Percentiles rank a stretch among this genome's conserved stretches.
These are phyloP conservation scores for Pangasianodon hypophthalmus DNA, from an alignment of 2,113 vertebrate genomes.

Conservation along the genomic window DNA sequence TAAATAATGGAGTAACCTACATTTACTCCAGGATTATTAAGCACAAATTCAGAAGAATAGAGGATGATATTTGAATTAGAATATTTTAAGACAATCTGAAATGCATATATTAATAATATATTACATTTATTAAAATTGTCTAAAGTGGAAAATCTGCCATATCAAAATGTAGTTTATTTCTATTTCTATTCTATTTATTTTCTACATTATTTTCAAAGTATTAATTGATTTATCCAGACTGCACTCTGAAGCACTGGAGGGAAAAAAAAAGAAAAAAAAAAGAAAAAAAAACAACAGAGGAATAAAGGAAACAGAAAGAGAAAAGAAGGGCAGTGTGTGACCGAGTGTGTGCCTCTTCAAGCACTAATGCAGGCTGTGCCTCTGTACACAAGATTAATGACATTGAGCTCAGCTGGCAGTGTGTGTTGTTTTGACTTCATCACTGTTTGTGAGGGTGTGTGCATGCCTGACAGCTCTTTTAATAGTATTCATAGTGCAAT, in stretches of 20 bases:
- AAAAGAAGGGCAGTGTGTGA: constrained; percentile 3
- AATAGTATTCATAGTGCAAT: constrained; percentile 18
- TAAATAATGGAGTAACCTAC: neutral
- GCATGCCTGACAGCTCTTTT: constrained; percentile 29
- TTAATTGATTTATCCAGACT: neutral
- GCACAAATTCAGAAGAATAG: neutral
- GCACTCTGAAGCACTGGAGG: neutral
- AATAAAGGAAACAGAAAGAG: neutral
- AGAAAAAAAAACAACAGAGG: constrained; percentile 15
- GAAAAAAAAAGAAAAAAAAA: constrained; percentile 39
- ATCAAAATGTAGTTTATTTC: neutral
- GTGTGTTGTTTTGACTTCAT: constrained; percentile 44
- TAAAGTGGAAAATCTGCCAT: neutral
- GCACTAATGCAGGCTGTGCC: constrained; percentile 13
- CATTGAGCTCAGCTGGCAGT: constrained; percentile 64
- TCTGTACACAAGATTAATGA: constrained; percentile 67
- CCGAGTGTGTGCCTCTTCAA: constrained; percentile 17
- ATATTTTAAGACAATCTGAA: neutral
- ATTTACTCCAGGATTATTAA: neutral
- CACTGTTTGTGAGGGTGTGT: constrained; percentile 51
- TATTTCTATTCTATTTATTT: neutral
- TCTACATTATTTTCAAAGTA: neutral
- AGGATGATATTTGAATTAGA: neutral
- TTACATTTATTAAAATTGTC: neutral
- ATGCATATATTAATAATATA: neutral